These are phyloP conservation scores for Epistrophella euchroma DNA, from an alignment of 2,888 invertebrate species.

Conservation along the genomic window DNA sequence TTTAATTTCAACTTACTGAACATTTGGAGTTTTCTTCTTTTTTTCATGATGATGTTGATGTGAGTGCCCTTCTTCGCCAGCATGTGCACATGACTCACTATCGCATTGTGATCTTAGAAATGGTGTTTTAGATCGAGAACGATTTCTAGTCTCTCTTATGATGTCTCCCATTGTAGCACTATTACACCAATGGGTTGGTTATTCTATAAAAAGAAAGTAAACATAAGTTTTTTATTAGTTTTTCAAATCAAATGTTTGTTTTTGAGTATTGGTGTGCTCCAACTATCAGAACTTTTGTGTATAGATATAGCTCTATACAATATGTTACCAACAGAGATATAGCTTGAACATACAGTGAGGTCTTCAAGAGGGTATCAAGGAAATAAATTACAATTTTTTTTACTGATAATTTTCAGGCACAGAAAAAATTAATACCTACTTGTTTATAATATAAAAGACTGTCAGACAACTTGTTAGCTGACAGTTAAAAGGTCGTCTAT, in stretches of 20 bases:
- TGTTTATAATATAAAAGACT: no score
- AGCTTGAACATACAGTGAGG: slow-evolving; percentile 17
- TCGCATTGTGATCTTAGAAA: slow-evolving; percentile 86
- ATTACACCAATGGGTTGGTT: slow-evolving; percentile 49
- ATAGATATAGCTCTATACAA: background rate
- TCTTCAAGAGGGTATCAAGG: background rate
- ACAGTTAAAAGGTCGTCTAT: no score
- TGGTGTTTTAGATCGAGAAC: slow-evolving; percentile 89
- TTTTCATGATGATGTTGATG: slow-evolving; percentile 82
- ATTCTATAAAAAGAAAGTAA: slow-evolving; percentile 60
- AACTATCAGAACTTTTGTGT: slow-evolving; percentile 9
- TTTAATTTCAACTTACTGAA: slow-evolving; percentile 80
- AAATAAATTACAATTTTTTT: background rate
- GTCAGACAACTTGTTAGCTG: no score
- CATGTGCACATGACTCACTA: slow-evolving; percentile 85
- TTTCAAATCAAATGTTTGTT: slow-evolving; percentile 36
- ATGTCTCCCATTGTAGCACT: slow-evolving; percentile 78
- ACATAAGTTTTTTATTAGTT: slow-evolving; percentile 30
- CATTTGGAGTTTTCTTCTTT: slow-evolving; percentile 83
- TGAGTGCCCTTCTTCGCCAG: slow-evolving; percentile 85
- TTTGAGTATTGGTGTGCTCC: slow-evolving; percentile 4
- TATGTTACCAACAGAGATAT: slow-evolving; percentile 6
- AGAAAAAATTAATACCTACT: no score
- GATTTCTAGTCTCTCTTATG: slow-evolving; percentile 86
- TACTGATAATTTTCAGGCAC: no score